phyloP scores from a whole-genome alignment of 2,113 vertebrate genomes.

The Eudyptes chrysolophus region DNA sequence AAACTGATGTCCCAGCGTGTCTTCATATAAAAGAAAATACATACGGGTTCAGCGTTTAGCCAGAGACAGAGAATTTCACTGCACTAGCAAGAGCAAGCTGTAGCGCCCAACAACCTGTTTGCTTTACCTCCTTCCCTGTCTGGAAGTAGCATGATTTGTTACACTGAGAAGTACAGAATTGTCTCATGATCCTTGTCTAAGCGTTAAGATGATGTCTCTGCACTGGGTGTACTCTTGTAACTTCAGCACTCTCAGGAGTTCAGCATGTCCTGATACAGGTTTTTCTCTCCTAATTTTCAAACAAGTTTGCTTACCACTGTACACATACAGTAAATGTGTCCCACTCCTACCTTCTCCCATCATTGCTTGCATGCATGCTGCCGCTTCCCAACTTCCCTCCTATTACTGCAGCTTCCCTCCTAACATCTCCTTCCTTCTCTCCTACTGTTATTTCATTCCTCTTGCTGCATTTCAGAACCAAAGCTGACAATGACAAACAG shows the following conservation, averaged over 20 bases:
- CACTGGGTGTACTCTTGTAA: background rate
- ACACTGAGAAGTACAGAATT: background rate
- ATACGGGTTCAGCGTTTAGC: background rate
- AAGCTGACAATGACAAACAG: background rate
- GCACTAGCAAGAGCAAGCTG: background rate
- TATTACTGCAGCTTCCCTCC: background rate
- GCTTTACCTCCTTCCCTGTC: background rate
- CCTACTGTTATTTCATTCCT: background rate
- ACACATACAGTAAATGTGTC: background rate
- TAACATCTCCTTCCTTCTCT: background rate
- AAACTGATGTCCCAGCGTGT: background rate
- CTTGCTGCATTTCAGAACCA: background rate
- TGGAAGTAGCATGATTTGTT: background rate
- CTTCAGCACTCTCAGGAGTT: background rate
- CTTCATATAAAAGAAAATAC: background rate
- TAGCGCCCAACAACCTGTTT: background rate
- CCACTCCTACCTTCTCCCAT: background rate
- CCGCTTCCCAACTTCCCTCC: background rate
- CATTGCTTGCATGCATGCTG: background rate
- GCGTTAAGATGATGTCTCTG: background rate
- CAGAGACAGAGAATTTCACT: background rate
- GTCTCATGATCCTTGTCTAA: background rate
- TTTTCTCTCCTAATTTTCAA: background rate
- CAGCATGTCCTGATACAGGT: background rate
- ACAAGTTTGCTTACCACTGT: background rate